These are phyloP conservation scores for Caenorhabditis virilis DNA, from an alignment of 2,888 invertebrate species.

Conservation along the genomic window DNA sequence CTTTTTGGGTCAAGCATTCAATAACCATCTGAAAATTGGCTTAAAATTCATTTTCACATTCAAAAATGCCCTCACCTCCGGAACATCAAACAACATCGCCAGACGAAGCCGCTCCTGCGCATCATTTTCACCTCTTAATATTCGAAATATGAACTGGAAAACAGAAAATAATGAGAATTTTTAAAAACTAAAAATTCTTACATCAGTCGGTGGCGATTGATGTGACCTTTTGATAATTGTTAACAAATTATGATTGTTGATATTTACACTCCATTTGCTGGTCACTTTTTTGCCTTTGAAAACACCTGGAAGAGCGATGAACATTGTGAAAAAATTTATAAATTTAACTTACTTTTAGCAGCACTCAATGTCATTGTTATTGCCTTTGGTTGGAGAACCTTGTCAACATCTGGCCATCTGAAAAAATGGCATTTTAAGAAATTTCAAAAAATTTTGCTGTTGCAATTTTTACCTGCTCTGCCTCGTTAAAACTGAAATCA, in stretches of 20 bases:
- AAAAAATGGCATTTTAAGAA: too few relatives aligned
- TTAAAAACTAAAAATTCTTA: background rate
- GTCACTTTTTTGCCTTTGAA: constrained; percentile 35
- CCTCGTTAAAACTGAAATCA: constrained; percentile 58
- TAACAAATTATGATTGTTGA: constrained; percentile 33
- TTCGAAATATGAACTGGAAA: constrained; percentile 34
- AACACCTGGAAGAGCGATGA: constrained; percentile 14
- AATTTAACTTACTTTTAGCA: constrained; percentile 19
- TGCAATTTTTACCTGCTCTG: too few relatives aligned
- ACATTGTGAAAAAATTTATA: background rate
- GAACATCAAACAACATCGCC: constrained; percentile 33
- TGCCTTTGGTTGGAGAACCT: constrained; percentile 37
- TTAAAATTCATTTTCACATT: too few relatives aligned
- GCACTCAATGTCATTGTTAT: constrained; percentile 23
- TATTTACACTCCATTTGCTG: constrained; percentile 30
- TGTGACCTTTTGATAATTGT: constrained; percentile 33
- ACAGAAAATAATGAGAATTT: background rate
- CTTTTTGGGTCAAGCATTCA: constrained; percentile 50
- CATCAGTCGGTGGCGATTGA: constrained; percentile 25
- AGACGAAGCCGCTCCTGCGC: constrained; percentile 29
- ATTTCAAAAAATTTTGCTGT: too few relatives aligned
- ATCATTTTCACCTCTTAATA: constrained; percentile 28
- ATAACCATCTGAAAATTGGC: constrained; percentile 43
- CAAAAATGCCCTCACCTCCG: constrained; percentile 17
- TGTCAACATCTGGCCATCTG: constrained; percentile 53